Base-by-base conservation (phyloP, 1,140 invertebrate genomes). In the Bilobella aurantiaca region DNA sequence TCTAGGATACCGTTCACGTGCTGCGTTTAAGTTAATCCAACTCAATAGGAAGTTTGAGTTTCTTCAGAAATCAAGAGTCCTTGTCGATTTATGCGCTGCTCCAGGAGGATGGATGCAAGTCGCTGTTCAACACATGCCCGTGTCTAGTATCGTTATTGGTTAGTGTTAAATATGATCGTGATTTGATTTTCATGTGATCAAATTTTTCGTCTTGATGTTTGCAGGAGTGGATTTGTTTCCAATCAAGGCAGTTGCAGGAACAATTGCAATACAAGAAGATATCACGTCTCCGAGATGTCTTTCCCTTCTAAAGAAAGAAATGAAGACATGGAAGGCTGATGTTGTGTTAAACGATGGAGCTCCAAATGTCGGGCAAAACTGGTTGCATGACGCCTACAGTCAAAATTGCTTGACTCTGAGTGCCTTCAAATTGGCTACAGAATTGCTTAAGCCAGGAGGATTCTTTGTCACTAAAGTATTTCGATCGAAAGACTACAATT, bases 41-140 rank as follows among this genome's bases (percentile, higher is more conserved):
- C 76, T 99, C 31, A 99, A 99, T 78, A 82, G 95, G 72, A 96
- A 96, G 77, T 99, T 93, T 81, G 90, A 95, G 65, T 99, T 99
- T 80, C 79, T 99, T 0, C 92, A 98, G 83, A 90, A 88, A 74
- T 93, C 94, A 12, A 82, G 91, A 82, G 93, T 98, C 81, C 90
- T 94, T 69, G 85, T 99, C 69, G 97, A 99, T 85, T 80, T 99
- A 42, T 99, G 97, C 81, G 97, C 97, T 23, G 97, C 97, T 5
- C 97, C 97, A 5, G 97, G 97, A 77, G 96, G 97, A 74, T 99
- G 97, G 97, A 93, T 99, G 85, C 97, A 99, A 81, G 96, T 99
- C n/a, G 96, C 95, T 47, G 87, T 90, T 74, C 87, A 98, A 76
- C 93, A 96, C 77, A 98, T 98, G 91, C 96, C 96, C 0, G 84